Evolutionary conservation across 2,797 vertebrate genomes (phyloP).

Genomic region (Lindbergichthys nudifrons): DNA sequence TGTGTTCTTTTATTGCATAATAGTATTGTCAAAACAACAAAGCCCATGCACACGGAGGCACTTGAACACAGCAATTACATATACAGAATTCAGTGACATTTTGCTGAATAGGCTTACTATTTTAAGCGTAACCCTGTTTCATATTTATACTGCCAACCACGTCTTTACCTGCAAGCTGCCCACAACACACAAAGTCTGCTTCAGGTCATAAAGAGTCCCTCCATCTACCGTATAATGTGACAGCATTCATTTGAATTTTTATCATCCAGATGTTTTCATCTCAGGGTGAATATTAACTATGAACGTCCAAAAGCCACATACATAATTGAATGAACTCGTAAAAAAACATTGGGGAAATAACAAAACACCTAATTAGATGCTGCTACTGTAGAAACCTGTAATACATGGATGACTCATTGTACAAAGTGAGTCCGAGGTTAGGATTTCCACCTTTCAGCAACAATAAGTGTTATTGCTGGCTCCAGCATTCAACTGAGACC

Average conservation of each 20-base stretch:
- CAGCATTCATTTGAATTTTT: constrained; percentile 16
- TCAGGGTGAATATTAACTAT: constrained; percentile 23
- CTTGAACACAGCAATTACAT: constrained; percentile 15
- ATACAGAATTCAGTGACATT: constrained; percentile 35
- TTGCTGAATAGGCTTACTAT: constrained; percentile 41
- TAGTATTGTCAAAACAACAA: background rate
- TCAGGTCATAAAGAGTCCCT: constrained; percentile 10
- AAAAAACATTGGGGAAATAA: background rate
- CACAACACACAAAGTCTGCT: constrained; percentile 23
- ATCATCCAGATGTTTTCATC: constrained; percentile 6
- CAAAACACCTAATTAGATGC: constrained; percentile 10
- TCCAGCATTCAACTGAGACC: constrained; percentile 9
- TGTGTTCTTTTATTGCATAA: too few relatives aligned
- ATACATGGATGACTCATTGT: constrained; percentile 20
- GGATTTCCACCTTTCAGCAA: constrained; percentile 4
- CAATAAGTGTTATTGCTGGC: background rate
- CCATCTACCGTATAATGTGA: constrained; percentile 25
- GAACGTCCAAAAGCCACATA: constrained; percentile 12
- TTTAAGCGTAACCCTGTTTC: constrained; percentile 21
- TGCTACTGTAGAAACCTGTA: background rate
- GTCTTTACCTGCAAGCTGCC: constrained; percentile 26
- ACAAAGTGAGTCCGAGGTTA: constrained; percentile 20
- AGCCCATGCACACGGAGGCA: constrained; percentile 1
- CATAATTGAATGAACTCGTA: background rate
- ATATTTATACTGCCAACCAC: constrained; percentile 33